These are phyloP conservation scores for Dascyllus trimaculatus DNA, from an alignment of 2,113 vertebrate genomes.

Conservation along the genomic window DNA sequence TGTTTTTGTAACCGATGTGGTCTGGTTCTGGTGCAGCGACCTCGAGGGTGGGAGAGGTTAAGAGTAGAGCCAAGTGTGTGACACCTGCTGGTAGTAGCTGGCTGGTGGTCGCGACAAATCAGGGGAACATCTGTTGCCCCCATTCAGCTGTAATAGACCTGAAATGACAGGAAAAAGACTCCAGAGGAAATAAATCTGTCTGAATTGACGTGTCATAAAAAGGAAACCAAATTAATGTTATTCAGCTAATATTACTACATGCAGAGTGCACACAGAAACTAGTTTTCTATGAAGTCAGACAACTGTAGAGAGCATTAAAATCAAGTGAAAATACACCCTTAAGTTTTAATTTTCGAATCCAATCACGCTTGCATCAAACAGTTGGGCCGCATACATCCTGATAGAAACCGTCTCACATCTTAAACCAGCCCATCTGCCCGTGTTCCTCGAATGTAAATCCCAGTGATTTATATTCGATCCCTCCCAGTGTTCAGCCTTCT, in stretches of 20 bases:
- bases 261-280: background rate
- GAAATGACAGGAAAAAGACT: background rate
- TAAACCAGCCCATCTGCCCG: conserved; percentile 17
- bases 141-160: background rate
- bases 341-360: no score
- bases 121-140: conserved; percentile 15
- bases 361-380: background rate
- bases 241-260: background rate
- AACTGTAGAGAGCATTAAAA: background rate
- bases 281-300: no score
- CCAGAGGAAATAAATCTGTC: background rate
- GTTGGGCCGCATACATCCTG: background rate
- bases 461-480: conserved; percentile 10
- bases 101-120: conserved; percentile 28
- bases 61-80: conserved; percentile 21
- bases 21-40: no score
- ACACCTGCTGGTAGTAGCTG: conserved; percentile 1
- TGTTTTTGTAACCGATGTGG: no score
- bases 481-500: background rate
- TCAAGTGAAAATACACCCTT: no score
- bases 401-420: background rate
- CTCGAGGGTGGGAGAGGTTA: conserved; percentile 6
- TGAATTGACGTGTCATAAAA: background rate
- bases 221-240: background rate
- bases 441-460: conserved; percentile 2